Base-by-base conservation (phyloP, 2,888 invertebrate genomes). In the Synanthedon vespiformis region DNA sequence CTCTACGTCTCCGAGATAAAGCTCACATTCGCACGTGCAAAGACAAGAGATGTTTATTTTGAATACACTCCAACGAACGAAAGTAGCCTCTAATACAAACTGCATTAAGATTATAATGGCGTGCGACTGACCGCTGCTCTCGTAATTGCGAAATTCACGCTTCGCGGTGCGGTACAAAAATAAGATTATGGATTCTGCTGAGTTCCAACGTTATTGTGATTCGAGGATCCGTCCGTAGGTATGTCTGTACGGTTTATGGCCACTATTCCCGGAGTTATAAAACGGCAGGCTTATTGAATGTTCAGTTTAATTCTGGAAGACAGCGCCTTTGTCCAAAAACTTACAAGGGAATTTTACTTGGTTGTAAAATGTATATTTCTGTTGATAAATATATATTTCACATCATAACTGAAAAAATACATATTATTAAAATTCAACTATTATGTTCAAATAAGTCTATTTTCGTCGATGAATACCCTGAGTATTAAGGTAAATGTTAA, bases 181-280 rank as follows among this genome's bases (percentile, higher is more conserved):
- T 87, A 87, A 87, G 87, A 85, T 87, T 87, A 86, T 87, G 87
- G 86, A 87, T 87, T 87, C 87, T 72, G 80, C 80, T 85, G 86
- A 87, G 86, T 75, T 83, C 77, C 74, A 73, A 74, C 78, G 85
- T 83, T 87, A 86, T 87, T 87, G 83, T 86, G 86, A 87, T 87
- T 87, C 86, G 86, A 85, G 85, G 86, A 87, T 87, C 80, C 85
- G 86, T 84, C 84, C 79, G 74, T 82, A 80, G 83, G 83, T 84
- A 85, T 84, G 86, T 87, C 85, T 86, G 83, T 72, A 67, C 61
- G 73, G 70, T 85, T 86, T 84, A 86, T 77, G 86, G 84, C 77
- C 64, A 71, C 86, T 86, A 85, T 87, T 86, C 86, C 78, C 76
- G 86, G 86, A 86, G 84, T 77, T 83, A 84, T 84, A 85, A 85